Evolutionary conservation across 1,140 invertebrate species (phyloP).

Genomic region (Panagrolaimus sp.): DNA sequence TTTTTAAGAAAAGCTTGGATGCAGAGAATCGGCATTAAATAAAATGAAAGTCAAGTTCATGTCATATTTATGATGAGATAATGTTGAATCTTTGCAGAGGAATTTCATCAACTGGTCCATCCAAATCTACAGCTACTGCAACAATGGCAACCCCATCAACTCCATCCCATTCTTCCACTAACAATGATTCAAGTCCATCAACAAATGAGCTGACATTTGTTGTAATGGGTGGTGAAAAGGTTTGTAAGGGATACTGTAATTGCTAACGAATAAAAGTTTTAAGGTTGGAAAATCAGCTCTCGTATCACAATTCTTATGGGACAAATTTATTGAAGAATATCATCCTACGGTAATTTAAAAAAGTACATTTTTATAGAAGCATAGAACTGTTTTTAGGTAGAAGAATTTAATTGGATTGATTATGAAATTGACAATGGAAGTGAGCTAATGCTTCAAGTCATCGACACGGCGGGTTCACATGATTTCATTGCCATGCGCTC

Average conservation of each 20-base stretch:
- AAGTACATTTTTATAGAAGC: no score
- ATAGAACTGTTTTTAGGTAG: no score
- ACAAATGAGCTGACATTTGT: conserved; percentile 33
- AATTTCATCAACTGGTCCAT: no score
- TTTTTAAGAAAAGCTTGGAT: no score
- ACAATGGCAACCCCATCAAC: background rate
- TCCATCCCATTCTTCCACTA: background rate
- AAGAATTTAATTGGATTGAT: conserved; percentile 57
- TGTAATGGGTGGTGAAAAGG: conserved; percentile 38
- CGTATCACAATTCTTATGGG: conserved; percentile 54
- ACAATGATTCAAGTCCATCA: background rate
- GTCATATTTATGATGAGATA: no score
- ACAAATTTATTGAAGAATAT: conserved; percentile 49
- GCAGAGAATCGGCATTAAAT: no score
- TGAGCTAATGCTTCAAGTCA: conserved; percentile 31
- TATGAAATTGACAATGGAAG: conserved; percentile 42
- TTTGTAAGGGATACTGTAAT: conserved; percentile 12
- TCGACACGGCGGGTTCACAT: conserved; percentile 48
- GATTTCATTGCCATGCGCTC: conserved; percentile 56
- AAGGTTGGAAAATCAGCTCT: conserved; percentile 54
- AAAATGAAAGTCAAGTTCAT: no score
- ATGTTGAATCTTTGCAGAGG: no score
- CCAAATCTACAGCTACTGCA: background rate
- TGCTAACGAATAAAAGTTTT: conserved; percentile 17
- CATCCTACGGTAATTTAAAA: conserved; percentile 47